Base-by-base conservation (phyloP, 2,797 vertebrate genomes). In the Clarias fuscus region DNA sequence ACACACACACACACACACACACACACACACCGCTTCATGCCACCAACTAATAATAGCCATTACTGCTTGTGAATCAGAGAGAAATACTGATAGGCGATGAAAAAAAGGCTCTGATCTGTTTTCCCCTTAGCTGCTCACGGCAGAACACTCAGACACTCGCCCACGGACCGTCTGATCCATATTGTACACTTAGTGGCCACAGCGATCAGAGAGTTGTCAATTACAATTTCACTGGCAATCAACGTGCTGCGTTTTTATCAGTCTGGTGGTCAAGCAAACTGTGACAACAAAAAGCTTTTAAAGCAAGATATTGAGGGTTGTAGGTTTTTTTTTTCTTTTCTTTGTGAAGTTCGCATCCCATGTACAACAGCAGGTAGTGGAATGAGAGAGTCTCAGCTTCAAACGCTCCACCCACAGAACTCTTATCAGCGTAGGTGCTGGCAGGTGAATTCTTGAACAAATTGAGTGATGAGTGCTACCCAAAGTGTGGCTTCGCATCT, bases 41-140 rank as follows among this genome's bases (percentile, higher is more conserved):
- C 71, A 56, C 64, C 80, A 64, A 11, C 72, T 40, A 77, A 68
- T 86, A 76, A 77, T 64, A 64, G 20, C 79, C 64, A 58, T 33
- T 82, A 82, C 43, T 56, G 48, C 17, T n/a, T 61, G 65, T 75
- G 70, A 82, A 79, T 73, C 67, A 62, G 77, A 72, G 53, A 33
- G 67, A 72, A 72, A n/a, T 43, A 33, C 13, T 65, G 43, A 59
- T 30, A 77, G 27, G 33, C 18, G 8, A 30, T 30, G 7, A 7
- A 30, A 37, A 40, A 85, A 68, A 17, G 14, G 4, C 61, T 77
- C 43, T 7, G 53, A 33, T 61, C 48, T 61, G 58, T 78, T 79
- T 62, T 79, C 77, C 62, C 48, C 30, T 37, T 61, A 62, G 58
- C 76, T 79, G 56, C 30, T 78, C 24, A 61, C 76, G 13, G 58